phyloP scores from a whole-genome alignment of 37 sponge, comb jelly and placozoan genomes.

The Amphimedon queenslandica region DNA sequence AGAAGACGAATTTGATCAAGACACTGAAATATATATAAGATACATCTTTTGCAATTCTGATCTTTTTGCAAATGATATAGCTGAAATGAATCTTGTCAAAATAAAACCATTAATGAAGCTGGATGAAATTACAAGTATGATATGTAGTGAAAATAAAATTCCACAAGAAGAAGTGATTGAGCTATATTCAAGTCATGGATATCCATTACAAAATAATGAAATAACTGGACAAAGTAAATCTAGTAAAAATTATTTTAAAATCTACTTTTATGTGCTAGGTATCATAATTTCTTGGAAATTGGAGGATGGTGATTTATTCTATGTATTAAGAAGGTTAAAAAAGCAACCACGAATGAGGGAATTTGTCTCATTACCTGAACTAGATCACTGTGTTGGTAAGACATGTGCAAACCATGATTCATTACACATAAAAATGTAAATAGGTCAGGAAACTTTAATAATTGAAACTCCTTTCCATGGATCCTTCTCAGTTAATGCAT shows the following conservation, averaged over 20 bases:
- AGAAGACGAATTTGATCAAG: neutral
- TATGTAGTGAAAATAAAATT: neutral
- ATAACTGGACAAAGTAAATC: neutral
- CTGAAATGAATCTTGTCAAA: neutral
- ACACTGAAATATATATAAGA: neutral
- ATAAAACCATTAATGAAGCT: neutral
- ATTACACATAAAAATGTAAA: neutral
- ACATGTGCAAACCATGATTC: neutral
- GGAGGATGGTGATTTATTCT: constrained; percentile 1
- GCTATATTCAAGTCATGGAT: constrained; percentile 9
- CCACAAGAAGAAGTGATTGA: neutral
- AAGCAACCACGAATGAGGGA: neutral
- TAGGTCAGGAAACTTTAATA: neutral
- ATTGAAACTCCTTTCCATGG: neutral
- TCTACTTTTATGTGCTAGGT: too few species aligned
- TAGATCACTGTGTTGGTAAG: neutral
- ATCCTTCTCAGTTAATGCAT: constrained; percentile 1
- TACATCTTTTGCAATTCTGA: neutral
- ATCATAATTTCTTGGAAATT: too few species aligned
- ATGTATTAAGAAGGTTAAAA: neutral
- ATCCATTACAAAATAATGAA: constrained; percentile 3
- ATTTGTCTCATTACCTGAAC: neutral
- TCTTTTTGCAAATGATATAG: neutral
- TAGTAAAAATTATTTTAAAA: too few species aligned
- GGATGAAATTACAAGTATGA: neutral